Evolutionary conservation across 2,113 vertebrate genomes (phyloP).

Genomic region (Urocitellus parryii): DNA sequence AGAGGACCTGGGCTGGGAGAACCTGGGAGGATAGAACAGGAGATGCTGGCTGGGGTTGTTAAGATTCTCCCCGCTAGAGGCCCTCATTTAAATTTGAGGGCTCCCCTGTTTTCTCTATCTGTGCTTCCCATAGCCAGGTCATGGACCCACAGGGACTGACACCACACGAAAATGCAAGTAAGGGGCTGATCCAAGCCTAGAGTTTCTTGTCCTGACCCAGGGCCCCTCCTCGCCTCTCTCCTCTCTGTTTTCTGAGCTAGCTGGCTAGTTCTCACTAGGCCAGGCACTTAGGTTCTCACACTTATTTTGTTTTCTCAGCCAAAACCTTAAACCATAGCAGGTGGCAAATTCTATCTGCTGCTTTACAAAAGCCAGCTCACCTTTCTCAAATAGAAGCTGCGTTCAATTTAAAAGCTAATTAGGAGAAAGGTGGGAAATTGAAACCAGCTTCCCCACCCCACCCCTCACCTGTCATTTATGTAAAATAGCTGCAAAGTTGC

Average conservation of each 20-base stretch:
- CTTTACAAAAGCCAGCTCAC: background rate
- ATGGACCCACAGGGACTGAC: background rate
- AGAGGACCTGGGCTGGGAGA: background rate
- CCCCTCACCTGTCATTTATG: background rate
- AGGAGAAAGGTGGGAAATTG: background rate
- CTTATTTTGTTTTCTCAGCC: background rate
- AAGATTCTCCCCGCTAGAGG: too few relatives aligned
- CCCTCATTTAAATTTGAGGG: background rate
- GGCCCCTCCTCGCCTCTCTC: background rate
- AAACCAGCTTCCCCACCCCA: background rate
- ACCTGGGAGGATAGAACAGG: background rate
- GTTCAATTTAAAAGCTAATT: background rate
- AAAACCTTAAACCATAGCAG: background rate
- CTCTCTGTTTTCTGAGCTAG: background rate
- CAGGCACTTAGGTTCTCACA: background rate
- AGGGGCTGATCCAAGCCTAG: background rate
- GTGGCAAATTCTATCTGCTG: background rate
- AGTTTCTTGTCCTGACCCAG: background rate
- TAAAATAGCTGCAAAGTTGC: background rate
- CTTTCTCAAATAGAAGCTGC: conserved; percentile 13
- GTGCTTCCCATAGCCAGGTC: background rate
- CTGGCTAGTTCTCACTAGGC: background rate
- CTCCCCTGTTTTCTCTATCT: background rate
- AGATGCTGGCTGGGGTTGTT: background rate
- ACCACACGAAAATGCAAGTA: background rate